A percentile compares a stretch with the other conserved stretches of the same genome.
These are phyloP conservation scores for Macrosteles quadrilineatus DNA, from an alignment of 1,140 invertebrate species.

Conservation along the genomic window DNA sequence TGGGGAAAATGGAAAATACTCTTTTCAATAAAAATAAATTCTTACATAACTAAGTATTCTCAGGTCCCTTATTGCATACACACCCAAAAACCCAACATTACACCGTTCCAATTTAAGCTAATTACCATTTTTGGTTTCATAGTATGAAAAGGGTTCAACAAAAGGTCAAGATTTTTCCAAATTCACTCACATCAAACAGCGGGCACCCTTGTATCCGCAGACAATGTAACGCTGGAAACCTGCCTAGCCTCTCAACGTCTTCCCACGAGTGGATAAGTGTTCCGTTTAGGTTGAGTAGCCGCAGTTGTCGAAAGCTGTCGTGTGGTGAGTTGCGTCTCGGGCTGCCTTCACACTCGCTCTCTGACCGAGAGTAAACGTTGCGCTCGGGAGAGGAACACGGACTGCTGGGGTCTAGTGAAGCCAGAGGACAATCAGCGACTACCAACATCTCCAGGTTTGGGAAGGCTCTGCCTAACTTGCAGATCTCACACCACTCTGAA, in stretches of 20 bases:
- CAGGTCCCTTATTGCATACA: too few relatives aligned
- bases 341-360: constrained; percentile 53
- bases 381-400: constrained; percentile 36
- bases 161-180: too few relatives aligned
- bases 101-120: too few relatives aligned
- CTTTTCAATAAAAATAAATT: too few relatives aligned
- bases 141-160: too few relatives aligned
- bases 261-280: constrained; percentile 81
- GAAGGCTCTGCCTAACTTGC: constrained; percentile 79
- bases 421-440: constrained; percentile 81
- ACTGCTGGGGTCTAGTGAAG: constrained; percentile 55
- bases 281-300: constrained; percentile 82
- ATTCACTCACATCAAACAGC: constrained; percentile 58
- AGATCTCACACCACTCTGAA: constrained; percentile 76
- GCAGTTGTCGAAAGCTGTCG: constrained; percentile 64
- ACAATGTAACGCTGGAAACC: constrained; percentile 79
- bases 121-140: too few relatives aligned
- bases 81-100: too few relatives aligned
- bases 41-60: too few relatives aligned
- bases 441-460: constrained; percentile 81
- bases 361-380: constrained; percentile 49
- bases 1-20: too few relatives aligned
- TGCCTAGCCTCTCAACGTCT: constrained; percentile 80
- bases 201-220: constrained; percentile 69
- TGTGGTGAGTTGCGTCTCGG: constrained; percentile 52